Percentiles rank a stretch among this genome's conserved stretches.
These are phyloP conservation scores for Kobus ellipsiprymnus DNA, from an alignment of 2,113 vertebrate genomes.

Conservation along the genomic window DNA sequence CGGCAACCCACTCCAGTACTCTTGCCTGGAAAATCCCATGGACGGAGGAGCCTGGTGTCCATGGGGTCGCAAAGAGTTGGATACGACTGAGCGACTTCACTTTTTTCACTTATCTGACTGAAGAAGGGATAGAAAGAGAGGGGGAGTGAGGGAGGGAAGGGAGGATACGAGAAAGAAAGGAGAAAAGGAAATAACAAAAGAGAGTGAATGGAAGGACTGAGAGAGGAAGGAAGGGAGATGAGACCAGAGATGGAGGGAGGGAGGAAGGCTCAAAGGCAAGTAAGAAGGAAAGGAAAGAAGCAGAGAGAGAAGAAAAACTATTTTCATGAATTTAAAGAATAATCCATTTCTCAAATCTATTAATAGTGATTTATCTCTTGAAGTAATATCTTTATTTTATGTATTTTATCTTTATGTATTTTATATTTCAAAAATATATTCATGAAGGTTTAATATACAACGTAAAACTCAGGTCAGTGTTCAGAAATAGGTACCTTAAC, in stretches of 20 bases:
- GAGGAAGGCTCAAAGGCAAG: no score
- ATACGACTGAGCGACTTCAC: no score
- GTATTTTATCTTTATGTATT: neutral
- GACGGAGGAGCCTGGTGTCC: no score
- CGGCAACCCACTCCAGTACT: no score
- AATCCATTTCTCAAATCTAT: neutral
- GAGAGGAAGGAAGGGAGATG: neutral
- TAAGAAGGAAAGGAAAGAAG: neutral
- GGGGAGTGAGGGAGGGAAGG: neutral
- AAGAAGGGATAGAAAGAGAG: neutral
- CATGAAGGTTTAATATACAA: neutral
- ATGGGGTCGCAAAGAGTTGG: no score
- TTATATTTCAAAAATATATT: neutral
- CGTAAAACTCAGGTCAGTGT: neutral
- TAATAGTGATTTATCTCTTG: neutral
- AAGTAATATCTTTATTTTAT: neutral
- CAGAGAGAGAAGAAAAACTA: neutral
- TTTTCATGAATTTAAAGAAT: neutral
- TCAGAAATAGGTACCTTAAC: neutral
- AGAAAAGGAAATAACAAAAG: neutral
- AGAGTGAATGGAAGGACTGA: neutral
- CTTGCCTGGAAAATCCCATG: no score
- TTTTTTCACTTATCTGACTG: neutral
- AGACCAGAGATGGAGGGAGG: neutral
- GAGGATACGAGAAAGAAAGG: neutral